A percentile compares a stretch with the other conserved stretches of the same genome.
phyloP scores from a whole-genome alignment of 2,113 vertebrate genomes.

The Megalops atlanticus region DNA sequence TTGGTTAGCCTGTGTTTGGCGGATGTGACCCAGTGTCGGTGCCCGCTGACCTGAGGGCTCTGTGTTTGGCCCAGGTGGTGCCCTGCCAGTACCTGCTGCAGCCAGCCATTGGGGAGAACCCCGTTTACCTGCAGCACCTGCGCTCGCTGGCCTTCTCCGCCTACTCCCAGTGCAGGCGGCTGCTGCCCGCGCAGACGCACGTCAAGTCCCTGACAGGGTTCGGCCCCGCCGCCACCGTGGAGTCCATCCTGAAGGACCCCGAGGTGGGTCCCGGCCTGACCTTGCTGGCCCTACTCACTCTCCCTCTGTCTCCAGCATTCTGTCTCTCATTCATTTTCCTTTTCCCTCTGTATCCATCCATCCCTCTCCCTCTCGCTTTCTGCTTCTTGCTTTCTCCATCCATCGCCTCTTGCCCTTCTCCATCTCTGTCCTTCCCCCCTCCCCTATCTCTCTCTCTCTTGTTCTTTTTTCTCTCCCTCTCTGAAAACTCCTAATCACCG shows the following conservation, averaged over 20 bases:
- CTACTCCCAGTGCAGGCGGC: conserved; percentile 91
- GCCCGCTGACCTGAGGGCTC: background rate
- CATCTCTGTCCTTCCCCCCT: background rate
- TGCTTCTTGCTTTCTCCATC: too few relatives aligned
- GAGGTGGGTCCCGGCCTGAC: conserved; percentile 74
- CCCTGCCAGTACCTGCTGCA: conserved; percentile 96
- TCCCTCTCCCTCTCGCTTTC: too few relatives aligned
- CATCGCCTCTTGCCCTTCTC: too few relatives aligned
- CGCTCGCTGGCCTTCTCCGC: conserved; percentile 94
- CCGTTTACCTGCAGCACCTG: conserved; percentile 92
- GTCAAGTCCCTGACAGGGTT: conserved; percentile 97
- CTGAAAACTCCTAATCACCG: background rate
- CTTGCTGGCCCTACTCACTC: too few relatives aligned
- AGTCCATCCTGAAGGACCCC: conserved; percentile 81
- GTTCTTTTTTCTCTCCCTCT: background rate
- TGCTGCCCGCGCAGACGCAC: conserved; percentile 86
- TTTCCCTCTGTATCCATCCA: background rate
- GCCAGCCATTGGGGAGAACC: conserved; percentile 89
- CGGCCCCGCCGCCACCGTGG: conserved; percentile 86
- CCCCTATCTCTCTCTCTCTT: background rate
- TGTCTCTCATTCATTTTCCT: too few relatives aligned
- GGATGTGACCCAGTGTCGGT: too few relatives aligned
- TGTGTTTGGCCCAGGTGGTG: conserved; percentile 77
- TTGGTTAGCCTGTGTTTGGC: too few relatives aligned
- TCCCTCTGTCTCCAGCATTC: too few relatives aligned